These are phyloP conservation scores for Harpia harpyja DNA, from an alignment of 2,797 vertebrate species.

Conservation along the genomic window DNA sequence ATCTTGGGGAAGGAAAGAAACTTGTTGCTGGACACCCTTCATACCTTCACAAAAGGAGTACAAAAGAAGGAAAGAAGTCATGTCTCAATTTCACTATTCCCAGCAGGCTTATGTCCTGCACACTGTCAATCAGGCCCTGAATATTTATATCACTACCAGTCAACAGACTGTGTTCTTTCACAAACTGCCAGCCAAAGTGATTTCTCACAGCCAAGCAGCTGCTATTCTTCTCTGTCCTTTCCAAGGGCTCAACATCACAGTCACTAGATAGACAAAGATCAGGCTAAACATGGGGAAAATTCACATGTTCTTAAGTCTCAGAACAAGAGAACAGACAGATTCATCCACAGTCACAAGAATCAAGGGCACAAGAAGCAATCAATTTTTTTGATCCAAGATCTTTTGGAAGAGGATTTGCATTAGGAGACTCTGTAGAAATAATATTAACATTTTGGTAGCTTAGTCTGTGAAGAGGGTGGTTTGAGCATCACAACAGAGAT, in stretches of 20 bases:
- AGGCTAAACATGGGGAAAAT: neutral
- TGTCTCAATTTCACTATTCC: neutral
- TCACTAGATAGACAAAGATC: neutral
- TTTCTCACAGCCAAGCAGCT: constrained; percentile 46
- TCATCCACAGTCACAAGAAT: neutral
- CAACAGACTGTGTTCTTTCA: constrained; percentile 34
- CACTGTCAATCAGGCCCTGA: constrained; percentile 22
- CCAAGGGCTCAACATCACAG: neutral
- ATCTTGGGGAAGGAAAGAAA: neutral
- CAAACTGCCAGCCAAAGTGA: constrained; percentile 20
- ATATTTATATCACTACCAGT: constrained; percentile 46
- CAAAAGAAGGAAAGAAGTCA: neutral
- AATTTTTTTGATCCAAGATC: neutral
- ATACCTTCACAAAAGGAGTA: neutral
- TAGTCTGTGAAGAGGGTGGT: neutral
- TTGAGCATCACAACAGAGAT: neutral
- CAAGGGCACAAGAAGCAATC: neutral
- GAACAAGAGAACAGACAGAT: neutral
- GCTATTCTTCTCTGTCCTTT: constrained; percentile 17
- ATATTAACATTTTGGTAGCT: neutral
- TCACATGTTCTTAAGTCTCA: neutral
- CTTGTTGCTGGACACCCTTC: neutral
- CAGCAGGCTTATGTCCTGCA: constrained; percentile 14
- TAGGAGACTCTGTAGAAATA: neutral
- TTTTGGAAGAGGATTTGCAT: neutral